Evolutionary conservation across 2,113 vertebrate species (phyloP), one percentile per base, ranked within the genome.

Genomic region (Zootoca vivipara): DNA sequence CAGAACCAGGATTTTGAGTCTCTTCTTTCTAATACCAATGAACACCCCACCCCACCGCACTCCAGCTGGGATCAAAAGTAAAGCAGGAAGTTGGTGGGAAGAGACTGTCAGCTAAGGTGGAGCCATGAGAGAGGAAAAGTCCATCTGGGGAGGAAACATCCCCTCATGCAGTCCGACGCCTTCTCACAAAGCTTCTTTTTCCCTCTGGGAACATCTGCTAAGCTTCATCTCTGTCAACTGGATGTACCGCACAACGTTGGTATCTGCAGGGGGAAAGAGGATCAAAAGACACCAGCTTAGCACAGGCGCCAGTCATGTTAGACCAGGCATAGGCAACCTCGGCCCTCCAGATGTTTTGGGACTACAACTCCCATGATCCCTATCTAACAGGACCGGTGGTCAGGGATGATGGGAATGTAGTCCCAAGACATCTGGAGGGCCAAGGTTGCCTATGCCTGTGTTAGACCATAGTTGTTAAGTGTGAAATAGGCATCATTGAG

Each of bases 181-280:
- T 87, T 78, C 93, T 98, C 97, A 99, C 92, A 97, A 93, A 84
- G 98, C 96, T 95, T 99, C 98, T 86, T 99, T 99, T 92, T 99
- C 98, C 96, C 96, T 97, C 95, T 98, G 99, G 94, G 98, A 98
- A 91, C 97, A 98, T 87, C 99, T 97, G 93, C 98, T 98, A 93
- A 99, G 98, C 94, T 99, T 99, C 98, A 99, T 99, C 96, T 99
- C 99, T 40, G 99, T 99, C 97, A 99, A 97, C 96, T 99, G 99
- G 95, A 99, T 99, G 86, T 99, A 99, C 93, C 99, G 98, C 96
- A 99, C 97, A 93, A 98, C 99, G 42, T 99, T 99, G 95, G 98
- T 99, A 96, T 99, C 99, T 99, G 97, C 35, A 93, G 89, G 78
- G 90, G 94, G 58, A 88, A 88, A 96, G 89, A 95, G 95, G 78